Evolutionary conservation across 2,797 vertebrate species (phyloP).

Genomic region (Carcharodon carcharias): DNA sequence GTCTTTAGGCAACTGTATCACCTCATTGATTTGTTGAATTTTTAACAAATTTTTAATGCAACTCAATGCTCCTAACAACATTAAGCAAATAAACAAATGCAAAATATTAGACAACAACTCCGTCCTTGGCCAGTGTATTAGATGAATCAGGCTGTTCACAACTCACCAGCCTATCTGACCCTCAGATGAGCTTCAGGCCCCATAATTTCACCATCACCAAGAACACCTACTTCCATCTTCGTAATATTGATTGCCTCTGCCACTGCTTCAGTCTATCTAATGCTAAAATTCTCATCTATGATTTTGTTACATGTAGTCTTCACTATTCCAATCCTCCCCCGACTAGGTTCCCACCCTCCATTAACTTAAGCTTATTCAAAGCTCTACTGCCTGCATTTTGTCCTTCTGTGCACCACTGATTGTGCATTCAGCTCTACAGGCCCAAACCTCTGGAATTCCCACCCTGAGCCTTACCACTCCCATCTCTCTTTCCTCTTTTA

Average conservation of each 20-base stretch:
- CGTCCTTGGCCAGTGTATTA: background rate
- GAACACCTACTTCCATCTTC: background rate
- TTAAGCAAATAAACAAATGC: background rate
- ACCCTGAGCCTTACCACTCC: background rate
- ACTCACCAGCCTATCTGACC: background rate
- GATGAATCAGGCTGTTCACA: background rate
- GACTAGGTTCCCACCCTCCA: background rate
- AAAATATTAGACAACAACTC: background rate
- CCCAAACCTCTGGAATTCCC: background rate
- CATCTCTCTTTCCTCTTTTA: background rate
- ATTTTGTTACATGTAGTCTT: background rate
- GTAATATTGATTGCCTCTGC: background rate
- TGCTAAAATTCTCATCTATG: background rate
- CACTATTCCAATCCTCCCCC: background rate
- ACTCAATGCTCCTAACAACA: background rate
- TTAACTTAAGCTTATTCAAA: background rate
- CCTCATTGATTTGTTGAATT: background rate
- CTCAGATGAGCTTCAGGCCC: background rate
- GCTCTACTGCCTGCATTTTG: background rate
- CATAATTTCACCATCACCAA: no score
- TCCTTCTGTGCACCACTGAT: background rate
- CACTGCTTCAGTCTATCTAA: background rate
- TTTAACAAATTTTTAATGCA: background rate
- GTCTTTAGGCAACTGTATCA: background rate
- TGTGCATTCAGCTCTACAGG: background rate